Evolutionary conservation across 1,140 invertebrate genomes (phyloP), one percentile per base, ranked within the genome.

Genomic region (Drosophila nebulosa): DNA sequence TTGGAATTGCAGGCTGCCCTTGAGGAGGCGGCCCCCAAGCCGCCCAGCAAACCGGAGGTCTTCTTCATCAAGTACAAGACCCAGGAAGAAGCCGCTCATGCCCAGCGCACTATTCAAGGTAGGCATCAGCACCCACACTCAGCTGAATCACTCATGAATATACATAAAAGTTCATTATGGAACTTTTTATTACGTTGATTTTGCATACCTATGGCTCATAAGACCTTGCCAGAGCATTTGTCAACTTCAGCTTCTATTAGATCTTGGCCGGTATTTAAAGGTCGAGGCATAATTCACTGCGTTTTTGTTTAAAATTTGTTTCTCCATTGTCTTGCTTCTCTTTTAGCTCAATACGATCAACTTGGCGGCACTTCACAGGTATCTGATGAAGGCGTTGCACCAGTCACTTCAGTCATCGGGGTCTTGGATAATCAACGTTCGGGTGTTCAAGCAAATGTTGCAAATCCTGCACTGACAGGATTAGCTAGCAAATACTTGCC

Each of bases 1-100:
- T 46, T 90, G 4, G 95, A 96, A 27, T 73, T 91, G 42, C 76
- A 91, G 52, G 51, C 90, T 0, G 86, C 84, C 46, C 64, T 90
- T 95, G 96, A 95, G 95, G 66, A 91, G 73, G 57, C 67, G 16
- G 90, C 91, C 0, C 92, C 92, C 21, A 92, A 93, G 57, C 94
- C 95, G 78, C 95, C 94, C n/a, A 94, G 93, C 92, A 95, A 95
- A 91, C 94, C 95, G 10, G 95, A 95, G 92, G 95, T 96, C 26
- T 95, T 95, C 92, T 96, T 96, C 85, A 95, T 95, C 78, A 93
- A 94, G 69, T 95, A 95, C 90, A 95, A 95, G 79, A 95, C 94
- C 9, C 94, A 95, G 93, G 94, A 93, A 74, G 92, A 93, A 73
- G 92, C 91, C 12, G 80, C 74, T 56, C 88, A 91, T 89, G 90